phyloP scores from a whole-genome alignment of 2,113 vertebrate genomes.

The Bolborhynchus lineola region DNA sequence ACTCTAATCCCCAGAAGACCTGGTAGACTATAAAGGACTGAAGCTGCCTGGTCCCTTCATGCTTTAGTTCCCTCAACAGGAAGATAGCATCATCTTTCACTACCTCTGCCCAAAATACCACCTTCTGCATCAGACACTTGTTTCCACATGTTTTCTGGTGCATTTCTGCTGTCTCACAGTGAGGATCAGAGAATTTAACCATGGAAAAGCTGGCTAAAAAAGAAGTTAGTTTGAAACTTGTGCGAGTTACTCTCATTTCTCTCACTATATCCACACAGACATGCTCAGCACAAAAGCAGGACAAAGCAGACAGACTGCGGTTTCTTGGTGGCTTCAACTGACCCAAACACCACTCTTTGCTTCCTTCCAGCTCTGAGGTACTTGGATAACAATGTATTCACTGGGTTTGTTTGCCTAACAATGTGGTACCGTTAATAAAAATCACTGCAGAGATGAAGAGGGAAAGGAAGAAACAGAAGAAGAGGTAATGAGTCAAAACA shows the following conservation, averaged over 20 bases:
- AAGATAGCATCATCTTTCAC: not conserved
- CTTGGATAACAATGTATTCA: not conserved
- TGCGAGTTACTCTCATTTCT: not conserved
- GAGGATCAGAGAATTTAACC: not conserved
- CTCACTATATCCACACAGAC: not conserved
- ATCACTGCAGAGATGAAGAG: not conserved
- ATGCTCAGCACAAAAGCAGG: not conserved
- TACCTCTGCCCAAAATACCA: not conserved
- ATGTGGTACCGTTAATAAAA: not conserved
- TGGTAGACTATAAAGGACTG: not conserved
- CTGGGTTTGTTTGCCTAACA: not conserved
- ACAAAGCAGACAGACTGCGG: not conserved
- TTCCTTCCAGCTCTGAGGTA: not conserved
- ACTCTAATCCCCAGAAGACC: not conserved
- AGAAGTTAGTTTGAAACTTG: not conserved
- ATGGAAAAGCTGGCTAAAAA: not conserved
- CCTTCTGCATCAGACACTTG: not conserved
- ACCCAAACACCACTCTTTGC: not conserved
- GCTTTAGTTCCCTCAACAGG: not conserved
- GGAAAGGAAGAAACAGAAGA: not conserved
- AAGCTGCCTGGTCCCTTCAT: not conserved
- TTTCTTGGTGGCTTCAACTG: not conserved
- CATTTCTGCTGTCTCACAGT: not conserved
- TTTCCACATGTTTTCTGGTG: not conserved
- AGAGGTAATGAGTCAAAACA: not conserved